Base-by-base conservation (phyloP, 1,140 invertebrate genomes). In the Drosophila parabipectinata region DNA sequence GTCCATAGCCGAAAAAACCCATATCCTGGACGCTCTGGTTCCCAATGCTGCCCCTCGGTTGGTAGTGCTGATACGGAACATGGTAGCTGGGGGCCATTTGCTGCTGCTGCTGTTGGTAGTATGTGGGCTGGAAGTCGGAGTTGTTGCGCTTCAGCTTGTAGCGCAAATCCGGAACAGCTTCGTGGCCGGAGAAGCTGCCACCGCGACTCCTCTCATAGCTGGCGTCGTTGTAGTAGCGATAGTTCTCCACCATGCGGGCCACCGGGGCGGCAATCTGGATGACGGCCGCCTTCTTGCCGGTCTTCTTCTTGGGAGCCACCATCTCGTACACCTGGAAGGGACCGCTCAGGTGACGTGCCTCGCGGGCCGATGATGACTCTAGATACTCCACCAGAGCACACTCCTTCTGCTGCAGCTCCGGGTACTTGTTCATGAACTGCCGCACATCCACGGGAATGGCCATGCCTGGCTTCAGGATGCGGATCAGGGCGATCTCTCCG, bases 371-470 rank as follows among this genome's bases (percentile, higher is more conserved):
- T 52, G 97, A 96, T 1, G 97, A 97, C 61, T 96, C 94, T 53
- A 97, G 96, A 91, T 98, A 99, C 93, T 98, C 97, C 44, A 98
- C 95, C 73, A 98, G 93, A 7, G 97, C 97, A 92, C 96, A 98
- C 66, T 97, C 95, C 82, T 96, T 95, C 67, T 95, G 95, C 60
- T 94, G 94, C 90, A 98, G 93, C 89, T 97, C 97, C n/a, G 97
- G 97, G 90, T 97, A 96, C 91, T 97, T 98, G 85, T 96, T 96
- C 72, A 97, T 95, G 81, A 98, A 97, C 91, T 97, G 96, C 57
- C 97, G 95, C 14, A 98, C 95, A 92, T 98, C 97, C 21, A 96
- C 95, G 4, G 97, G 97, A 45, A 97, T 95, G 12, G 96, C 95
- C 92, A 97, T 97, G 24, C 97, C 97, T 0, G 97, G 97, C 57